These are phyloP conservation scores for Monodelphis domestica DNA, from an alignment of 2,797 vertebrate genomes.

Conservation along the genomic window DNA sequence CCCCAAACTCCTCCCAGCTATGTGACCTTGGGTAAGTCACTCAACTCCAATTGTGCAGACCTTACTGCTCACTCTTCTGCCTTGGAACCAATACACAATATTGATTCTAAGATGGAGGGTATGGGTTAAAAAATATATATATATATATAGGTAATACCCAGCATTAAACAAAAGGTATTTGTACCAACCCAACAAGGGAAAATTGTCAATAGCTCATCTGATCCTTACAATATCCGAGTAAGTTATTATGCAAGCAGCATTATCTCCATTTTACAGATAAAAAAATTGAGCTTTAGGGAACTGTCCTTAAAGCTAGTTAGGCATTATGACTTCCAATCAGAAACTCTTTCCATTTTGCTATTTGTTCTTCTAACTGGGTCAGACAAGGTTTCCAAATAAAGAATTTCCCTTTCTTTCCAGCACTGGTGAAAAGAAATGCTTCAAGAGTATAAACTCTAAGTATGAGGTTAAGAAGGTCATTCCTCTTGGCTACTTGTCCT, in stretches of 20 bases:
- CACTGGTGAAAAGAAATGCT: neutral
- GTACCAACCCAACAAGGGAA: too few species aligned
- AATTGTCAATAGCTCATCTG: neutral
- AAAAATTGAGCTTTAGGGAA: neutral
- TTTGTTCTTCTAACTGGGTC: neutral
- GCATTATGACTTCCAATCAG: neutral
- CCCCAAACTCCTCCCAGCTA: too few species aligned
- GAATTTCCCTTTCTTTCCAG: neutral
- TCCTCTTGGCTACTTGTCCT: neutral
- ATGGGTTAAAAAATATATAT: too few species aligned
- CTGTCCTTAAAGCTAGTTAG: too few species aligned
- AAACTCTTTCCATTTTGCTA: neutral
- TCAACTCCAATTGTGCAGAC: too few species aligned
- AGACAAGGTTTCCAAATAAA: neutral
- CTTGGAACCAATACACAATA: too few species aligned
- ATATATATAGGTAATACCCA: too few species aligned
- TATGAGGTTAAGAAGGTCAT: constrained; percentile 29
- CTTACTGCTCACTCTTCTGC: too few species aligned
- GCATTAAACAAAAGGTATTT: too few species aligned
- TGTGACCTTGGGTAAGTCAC: too few species aligned
- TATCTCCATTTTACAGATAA: neutral
- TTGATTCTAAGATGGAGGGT: too few species aligned
- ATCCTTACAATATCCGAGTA: neutral
- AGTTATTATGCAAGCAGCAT: neutral
- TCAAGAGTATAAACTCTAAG: neutral